Percentiles rank a stretch among this genome's conserved stretches.
phyloP scores from a whole-genome alignment of 2,113 vertebrate species.

The Heliornis fulica region DNA sequence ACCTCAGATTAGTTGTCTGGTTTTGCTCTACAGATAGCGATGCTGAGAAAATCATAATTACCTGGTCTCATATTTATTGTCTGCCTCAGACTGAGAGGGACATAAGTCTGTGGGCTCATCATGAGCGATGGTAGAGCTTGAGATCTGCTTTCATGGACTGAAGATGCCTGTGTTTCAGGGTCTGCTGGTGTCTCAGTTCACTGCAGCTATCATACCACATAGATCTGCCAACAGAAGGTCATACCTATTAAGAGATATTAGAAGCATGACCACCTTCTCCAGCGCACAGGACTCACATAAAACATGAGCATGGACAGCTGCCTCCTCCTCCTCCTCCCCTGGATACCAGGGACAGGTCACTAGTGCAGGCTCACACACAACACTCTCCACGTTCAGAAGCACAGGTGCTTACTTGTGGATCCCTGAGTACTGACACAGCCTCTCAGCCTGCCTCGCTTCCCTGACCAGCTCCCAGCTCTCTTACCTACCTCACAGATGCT shows the following conservation, averaged over 20 bases:
- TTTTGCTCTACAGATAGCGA: neutral
- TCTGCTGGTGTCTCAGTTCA: neutral
- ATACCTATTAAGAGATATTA: no score
- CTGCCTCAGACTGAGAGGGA: neutral
- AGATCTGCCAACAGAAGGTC: neutral
- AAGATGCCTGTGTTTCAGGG: neutral
- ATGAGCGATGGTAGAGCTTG: neutral
- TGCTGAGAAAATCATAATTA: neutral
- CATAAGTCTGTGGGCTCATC: rapidly evolving
- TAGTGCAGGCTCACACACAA: rapidly evolving
- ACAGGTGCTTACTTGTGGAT: neutral
- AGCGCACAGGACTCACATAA: neutral
- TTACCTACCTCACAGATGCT: neutral
- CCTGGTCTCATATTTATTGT: neutral
- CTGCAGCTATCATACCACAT: rapidly evolving
- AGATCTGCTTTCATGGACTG: neutral
- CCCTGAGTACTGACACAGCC: rapidly evolving
- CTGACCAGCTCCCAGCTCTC: neutral
- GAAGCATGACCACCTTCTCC: neutral
- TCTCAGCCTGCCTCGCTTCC: rapidly evolving
- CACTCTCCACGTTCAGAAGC: neutral
- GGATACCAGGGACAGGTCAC: neutral
- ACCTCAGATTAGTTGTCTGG: neutral
- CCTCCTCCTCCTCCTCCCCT: neutral
- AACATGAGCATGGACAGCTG: rapidly evolving